Percentiles rank a stretch among this genome's conserved stretches.
These are phyloP conservation scores for Chamaea fasciata DNA, from an alignment of 2,113 vertebrate species.

Conservation along the genomic window DNA sequence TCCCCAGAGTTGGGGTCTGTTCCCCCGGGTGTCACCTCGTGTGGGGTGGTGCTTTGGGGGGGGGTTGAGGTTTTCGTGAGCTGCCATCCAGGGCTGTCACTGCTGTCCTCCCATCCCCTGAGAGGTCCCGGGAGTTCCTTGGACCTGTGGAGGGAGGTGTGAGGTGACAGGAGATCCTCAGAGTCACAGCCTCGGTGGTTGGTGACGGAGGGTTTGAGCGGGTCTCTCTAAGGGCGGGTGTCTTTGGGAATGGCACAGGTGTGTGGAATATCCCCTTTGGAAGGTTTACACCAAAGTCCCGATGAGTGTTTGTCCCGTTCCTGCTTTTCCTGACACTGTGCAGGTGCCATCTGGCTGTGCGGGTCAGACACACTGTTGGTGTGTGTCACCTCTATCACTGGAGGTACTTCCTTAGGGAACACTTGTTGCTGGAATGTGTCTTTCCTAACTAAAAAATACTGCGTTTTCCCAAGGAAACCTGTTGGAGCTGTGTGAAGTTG, in stretches of 20 bases:
- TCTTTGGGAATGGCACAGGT: background rate
- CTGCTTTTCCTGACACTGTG: fast-evolving
- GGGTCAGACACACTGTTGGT: fast-evolving
- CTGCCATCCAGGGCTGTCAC: background rate
- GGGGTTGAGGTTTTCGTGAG: background rate
- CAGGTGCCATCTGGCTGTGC: fast-evolving
- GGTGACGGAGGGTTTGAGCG: fast-evolving
- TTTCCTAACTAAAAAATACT: background rate
- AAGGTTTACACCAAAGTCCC: fast-evolving
- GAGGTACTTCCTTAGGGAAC: background rate
- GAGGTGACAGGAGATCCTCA: background rate
- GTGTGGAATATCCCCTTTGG: background rate
- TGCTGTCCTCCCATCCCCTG: background rate
- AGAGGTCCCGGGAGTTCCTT: background rate
- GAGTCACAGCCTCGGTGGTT: too few relatives aligned
- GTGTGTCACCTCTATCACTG: background rate
- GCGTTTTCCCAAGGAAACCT: fast-evolving
- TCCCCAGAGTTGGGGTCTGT: background rate
- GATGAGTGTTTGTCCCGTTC: fast-evolving
- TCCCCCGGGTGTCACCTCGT: background rate
- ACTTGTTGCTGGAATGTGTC: background rate
- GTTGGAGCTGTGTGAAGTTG: background rate
- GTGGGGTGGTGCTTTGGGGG: background rate
- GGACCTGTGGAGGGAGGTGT: background rate
- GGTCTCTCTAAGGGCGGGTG: background rate